These are phyloP conservation scores for Melopsittacus undulatus DNA, from an alignment of 2,797 vertebrate genomes.

Conservation along the genomic window DNA sequence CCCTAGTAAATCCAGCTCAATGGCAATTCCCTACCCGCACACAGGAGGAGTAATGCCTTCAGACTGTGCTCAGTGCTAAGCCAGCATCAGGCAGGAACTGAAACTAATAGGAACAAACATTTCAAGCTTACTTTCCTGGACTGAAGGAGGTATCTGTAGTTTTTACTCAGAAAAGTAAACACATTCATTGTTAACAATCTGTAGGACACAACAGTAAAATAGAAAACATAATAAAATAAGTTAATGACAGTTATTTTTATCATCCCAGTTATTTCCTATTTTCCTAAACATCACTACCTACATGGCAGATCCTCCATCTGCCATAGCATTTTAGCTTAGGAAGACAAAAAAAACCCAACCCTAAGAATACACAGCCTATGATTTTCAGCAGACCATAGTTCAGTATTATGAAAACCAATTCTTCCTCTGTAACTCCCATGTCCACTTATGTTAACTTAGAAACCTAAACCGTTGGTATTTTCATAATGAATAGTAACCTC, in stretches of 20 bases:
- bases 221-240: not conserved
- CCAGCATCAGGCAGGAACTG: not conserved
- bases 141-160: not conserved
- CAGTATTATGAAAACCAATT: not conserved
- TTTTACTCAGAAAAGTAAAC: not conserved
- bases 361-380: not conserved
- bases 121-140: not conserved
- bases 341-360: not conserved
- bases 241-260: not conserved
- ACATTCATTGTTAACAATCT: not conserved
- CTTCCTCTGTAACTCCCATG: not conserved
- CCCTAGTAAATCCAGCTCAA: not conserved
- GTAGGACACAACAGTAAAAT: not conserved
- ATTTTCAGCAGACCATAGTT: not conserved
- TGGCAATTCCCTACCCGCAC: not conserved
- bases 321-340: fast-evolving
- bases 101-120: not conserved
- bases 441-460: not conserved
- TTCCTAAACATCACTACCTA: not conserved
- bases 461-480: not conserved
- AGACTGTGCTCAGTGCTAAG: not conserved
- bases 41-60: not conserved
- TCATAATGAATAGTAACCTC: not conserved
- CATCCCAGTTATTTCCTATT: not conserved
- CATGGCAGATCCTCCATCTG: not conserved